Evolutionary conservation across 2,888 invertebrate species (phyloP).

Genomic region (Busseola fusca): DNA sequence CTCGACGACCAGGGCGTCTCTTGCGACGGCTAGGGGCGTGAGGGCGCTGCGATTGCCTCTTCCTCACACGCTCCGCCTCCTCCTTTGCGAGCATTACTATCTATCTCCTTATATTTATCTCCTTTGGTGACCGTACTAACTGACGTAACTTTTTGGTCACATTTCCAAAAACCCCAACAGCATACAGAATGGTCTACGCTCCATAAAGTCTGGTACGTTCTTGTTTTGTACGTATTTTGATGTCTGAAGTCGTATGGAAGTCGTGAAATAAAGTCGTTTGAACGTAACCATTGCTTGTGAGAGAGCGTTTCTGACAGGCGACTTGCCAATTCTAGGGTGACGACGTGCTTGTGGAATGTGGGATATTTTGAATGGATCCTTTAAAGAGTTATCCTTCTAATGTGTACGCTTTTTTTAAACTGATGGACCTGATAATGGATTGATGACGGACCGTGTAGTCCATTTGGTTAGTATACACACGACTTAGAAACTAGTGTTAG

Average conservation of each 20-base stretch:
- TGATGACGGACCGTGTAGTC: no score
- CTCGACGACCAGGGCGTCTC: no score
- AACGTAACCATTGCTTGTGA: slow-evolving; percentile 13
- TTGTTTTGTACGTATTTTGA: slow-evolving; percentile 14
- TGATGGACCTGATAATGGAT: background rate
- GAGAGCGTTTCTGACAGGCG: slow-evolving; percentile 30
- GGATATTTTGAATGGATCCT: background rate
- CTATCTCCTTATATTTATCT: no score
- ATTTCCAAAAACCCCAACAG: background rate
- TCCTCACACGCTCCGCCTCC: no score
- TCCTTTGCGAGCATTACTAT: no score
- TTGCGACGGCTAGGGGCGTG: no score
- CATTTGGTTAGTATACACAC: no score
- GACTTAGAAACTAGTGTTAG: no score
- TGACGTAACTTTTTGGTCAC: background rate
- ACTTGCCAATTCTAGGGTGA: slow-evolving; percentile 33
- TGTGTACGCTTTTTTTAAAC: background rate
- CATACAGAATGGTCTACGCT: background rate
- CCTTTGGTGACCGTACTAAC: no score
- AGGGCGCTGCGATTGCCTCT: no score
- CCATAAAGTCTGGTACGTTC: background rate
- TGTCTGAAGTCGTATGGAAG: slow-evolving; percentile 18
- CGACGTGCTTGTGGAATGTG: accelerated
- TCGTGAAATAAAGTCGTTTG: slow-evolving; percentile 30
- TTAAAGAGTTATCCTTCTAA: no score